Conservation (phyloP, 2,888 invertebrate genomes). For the Myopa tessellatipennis region DNA sequence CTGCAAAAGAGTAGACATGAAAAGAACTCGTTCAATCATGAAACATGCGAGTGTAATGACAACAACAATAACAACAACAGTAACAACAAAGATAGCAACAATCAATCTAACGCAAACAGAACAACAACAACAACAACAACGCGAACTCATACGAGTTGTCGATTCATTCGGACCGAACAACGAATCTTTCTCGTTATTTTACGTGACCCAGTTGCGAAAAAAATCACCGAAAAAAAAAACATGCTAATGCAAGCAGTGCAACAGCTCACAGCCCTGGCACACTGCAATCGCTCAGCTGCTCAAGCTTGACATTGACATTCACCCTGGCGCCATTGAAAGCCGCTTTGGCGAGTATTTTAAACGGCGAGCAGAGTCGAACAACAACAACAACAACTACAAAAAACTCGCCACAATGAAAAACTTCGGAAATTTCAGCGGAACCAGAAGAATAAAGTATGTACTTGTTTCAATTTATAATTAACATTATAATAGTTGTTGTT, state of each 20-base stretch:
- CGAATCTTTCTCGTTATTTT: constrained; percentile 7
- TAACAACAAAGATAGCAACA: constrained; percentile 40
- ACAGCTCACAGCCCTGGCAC: constrained; percentile 17
- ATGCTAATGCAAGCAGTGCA: constrained; percentile 33
- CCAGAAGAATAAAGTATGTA: neutral
- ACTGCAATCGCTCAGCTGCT: neutral
- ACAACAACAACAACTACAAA: neutral
- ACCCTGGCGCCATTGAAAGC: constrained; percentile 21
- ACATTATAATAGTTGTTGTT: neutral
- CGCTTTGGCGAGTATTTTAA: neutral
- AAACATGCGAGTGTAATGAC: neutral
- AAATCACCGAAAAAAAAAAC: neutral
- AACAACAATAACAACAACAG: constrained; percentile 23
- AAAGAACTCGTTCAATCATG: too few relatives aligned
- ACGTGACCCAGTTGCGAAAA: constrained; percentile 31
- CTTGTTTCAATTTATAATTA: neutral
- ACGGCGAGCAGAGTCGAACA: neutral
- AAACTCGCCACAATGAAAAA: neutral
- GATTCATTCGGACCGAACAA: neutral
- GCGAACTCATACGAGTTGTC: neutral
- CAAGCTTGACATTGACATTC: constrained; percentile 32
- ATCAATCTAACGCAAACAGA: neutral
- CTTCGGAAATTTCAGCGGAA: neutral
- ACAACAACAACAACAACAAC: neutral
- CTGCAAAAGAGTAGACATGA: too few relatives aligned